phyloP scores from a whole-genome alignment of 2,113 vertebrate genomes.

The Choloepus hoffmanni region DNA sequence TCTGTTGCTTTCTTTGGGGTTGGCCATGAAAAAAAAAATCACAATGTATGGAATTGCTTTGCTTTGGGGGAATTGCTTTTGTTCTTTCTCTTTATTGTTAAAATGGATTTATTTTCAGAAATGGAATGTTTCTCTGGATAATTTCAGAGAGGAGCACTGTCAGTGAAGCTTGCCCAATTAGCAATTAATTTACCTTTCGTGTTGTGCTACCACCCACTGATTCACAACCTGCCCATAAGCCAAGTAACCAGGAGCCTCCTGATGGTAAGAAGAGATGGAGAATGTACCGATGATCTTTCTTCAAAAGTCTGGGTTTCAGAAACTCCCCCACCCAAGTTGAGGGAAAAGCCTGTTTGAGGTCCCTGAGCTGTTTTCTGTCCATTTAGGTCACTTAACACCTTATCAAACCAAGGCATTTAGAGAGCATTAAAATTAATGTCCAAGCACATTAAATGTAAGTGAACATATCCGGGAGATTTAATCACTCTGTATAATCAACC shows the following conservation, averaged over 20 bases:
- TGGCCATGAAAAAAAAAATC: constrained; percentile 30
- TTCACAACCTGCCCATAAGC: not conserved
- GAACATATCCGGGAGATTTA: constrained; percentile 77
- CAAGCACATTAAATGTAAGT: constrained; percentile 78
- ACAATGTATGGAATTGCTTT: constrained; percentile 31
- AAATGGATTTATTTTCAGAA: constrained; percentile 62
- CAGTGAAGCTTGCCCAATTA: not conserved
- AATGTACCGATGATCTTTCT: not conserved
- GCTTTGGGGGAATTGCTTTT: constrained; percentile 55
- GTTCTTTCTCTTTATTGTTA: constrained; percentile 31
- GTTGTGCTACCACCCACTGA: not conserved
- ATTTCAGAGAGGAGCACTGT: constrained; percentile 9
- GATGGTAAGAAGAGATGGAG: not conserved
- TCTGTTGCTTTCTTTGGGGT: constrained; percentile 37
- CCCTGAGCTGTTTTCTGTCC: constrained; percentile 61
- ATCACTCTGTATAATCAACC: constrained; percentile 76
- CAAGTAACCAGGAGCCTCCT: not conserved
- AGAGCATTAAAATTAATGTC: constrained; percentile 78
- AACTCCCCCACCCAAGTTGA: not conserved
- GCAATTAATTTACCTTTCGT: not conserved
- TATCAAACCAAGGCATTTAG: constrained; percentile 73
- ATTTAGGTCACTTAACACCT: constrained; percentile 71
- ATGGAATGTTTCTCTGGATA: constrained; percentile 48
- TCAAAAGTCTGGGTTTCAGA: not conserved
- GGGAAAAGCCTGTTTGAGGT: not conserved